These are phyloP conservation scores for Criorhina ranunculi DNA, from an alignment of 2,888 invertebrate genomes.

Conservation along the genomic window DNA sequence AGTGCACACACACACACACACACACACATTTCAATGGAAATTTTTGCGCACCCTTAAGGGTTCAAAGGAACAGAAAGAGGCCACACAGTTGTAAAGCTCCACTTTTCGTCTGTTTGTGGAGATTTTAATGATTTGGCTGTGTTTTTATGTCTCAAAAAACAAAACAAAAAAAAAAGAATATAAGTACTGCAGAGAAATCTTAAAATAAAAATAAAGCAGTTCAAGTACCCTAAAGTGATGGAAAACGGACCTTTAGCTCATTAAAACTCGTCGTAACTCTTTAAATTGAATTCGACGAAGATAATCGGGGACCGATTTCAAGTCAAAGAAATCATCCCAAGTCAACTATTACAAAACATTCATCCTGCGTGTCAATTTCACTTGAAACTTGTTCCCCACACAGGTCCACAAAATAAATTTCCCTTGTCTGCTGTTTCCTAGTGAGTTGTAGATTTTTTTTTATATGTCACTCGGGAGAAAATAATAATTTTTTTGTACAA, in stretches of 20 bases:
- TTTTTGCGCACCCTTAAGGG: slow-evolving; percentile 23
- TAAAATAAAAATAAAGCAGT: slow-evolving; percentile 39
- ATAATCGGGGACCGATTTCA: slow-evolving; percentile 38
- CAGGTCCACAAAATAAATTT: not conserved
- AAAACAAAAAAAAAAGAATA: slow-evolving; percentile 15
- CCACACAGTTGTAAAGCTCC: slow-evolving; percentile 42
- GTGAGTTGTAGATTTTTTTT: slow-evolving; percentile 17
- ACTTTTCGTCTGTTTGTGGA: slow-evolving; percentile 5
- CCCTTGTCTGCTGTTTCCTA: slow-evolving; percentile 1
- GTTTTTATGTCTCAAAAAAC: slow-evolving; percentile 27
- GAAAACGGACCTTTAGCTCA: slow-evolving; percentile 39
- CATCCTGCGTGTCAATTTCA: slow-evolving; percentile 7
- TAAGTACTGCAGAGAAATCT: slow-evolving; percentile 1
- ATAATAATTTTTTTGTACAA: slow-evolving; percentile 27
- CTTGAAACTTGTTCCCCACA: slow-evolving; percentile 17
- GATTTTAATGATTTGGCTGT: slow-evolving; percentile 52
- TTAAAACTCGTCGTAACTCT: slow-evolving; percentile 45
- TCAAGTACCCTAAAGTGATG: slow-evolving; percentile 25
- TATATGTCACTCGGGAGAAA: slow-evolving; percentile 19
- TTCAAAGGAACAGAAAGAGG: slow-evolving; percentile 16
- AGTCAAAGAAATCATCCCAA: slow-evolving; percentile 28
- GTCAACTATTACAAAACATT: no score
- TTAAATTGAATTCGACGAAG: slow-evolving; percentile 11
- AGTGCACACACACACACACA: no score
- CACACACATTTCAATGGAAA: slow-evolving; percentile 44